These are phyloP conservation scores for Frieseomelitta varia DNA, from an alignment of 1,140 invertebrate species.

Conservation along the genomic window DNA sequence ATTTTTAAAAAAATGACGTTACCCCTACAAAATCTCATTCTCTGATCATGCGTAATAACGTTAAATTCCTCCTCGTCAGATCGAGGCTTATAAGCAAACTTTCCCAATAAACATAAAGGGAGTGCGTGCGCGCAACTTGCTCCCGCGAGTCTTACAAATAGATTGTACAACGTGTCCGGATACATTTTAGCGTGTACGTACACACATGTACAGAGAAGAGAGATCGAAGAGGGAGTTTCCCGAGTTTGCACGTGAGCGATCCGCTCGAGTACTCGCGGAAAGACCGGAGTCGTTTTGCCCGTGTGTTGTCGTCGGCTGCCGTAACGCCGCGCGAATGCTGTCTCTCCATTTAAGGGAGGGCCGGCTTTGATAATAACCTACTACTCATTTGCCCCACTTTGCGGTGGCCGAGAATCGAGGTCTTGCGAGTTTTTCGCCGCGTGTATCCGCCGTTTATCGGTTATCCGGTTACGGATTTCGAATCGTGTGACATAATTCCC, in stretches of 20 bases:
- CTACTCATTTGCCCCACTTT: constrained; percentile 67
- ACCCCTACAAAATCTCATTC: no score
- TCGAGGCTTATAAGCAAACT: no score
- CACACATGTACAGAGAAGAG: not conserved
- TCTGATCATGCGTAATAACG: no score
- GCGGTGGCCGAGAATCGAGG: constrained; percentile 50
- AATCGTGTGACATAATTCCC: constrained; percentile 49
- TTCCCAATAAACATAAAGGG: no score
- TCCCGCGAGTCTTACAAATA: no score
- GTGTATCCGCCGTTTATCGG: constrained; percentile 47
- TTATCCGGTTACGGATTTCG: constrained; percentile 62
- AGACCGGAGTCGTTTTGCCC: not conserved
- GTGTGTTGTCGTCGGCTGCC: constrained; percentile 27
- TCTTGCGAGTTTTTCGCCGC: constrained; percentile 42
- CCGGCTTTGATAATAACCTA: constrained; percentile 68
- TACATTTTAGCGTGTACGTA: no score
- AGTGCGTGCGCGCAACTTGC: no score
- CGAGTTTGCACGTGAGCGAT: not conserved
- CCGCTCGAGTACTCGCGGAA: constrained; percentile 4
- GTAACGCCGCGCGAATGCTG: constrained; percentile 63
- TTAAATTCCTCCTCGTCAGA: no score
- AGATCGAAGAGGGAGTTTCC: not conserved
- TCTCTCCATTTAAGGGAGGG: constrained; percentile 69
- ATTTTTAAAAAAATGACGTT: no score
- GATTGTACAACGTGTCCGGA: no score